Conservation (phyloP, 2,113 vertebrate genomes). For the Ochotona princeps region DNA sequence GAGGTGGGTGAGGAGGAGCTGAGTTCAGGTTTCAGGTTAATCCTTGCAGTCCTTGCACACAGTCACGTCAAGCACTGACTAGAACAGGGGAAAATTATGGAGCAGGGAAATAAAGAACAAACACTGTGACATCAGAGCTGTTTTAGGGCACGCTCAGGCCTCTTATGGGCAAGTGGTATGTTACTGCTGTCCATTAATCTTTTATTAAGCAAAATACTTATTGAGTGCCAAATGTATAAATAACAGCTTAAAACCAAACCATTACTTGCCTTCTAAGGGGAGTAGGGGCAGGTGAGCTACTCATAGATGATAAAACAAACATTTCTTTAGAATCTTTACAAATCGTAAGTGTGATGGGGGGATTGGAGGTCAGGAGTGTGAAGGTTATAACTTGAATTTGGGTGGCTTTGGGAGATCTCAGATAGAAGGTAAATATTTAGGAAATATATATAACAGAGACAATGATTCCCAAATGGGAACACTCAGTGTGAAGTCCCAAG, state of each 20-base stretch:
- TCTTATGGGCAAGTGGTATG: background rate
- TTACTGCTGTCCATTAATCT: background rate
- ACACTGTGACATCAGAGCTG: background rate
- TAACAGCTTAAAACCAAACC: background rate
- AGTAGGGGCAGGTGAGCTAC: background rate
- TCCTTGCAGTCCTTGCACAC: background rate
- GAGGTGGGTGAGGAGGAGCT: background rate
- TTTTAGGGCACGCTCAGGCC: background rate
- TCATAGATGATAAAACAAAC: background rate
- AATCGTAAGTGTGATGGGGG: background rate
- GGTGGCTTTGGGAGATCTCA: background rate
- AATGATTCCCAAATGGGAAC: background rate
- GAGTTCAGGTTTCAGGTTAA: background rate
- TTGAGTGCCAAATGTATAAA: background rate
- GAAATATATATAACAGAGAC: background rate
- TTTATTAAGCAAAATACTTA: conserved; percentile 27
- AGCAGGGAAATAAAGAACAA: background rate
- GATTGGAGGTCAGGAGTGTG: background rate
- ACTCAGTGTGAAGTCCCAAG: background rate
- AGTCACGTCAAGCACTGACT: background rate
- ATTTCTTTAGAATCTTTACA: background rate
- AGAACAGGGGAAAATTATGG: background rate
- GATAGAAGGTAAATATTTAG: background rate
- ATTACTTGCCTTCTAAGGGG: background rate
- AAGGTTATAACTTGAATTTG: background rate